Conservation (phyloP, 2,113 vertebrate genomes). For the Takifugu flavidus region DNA sequence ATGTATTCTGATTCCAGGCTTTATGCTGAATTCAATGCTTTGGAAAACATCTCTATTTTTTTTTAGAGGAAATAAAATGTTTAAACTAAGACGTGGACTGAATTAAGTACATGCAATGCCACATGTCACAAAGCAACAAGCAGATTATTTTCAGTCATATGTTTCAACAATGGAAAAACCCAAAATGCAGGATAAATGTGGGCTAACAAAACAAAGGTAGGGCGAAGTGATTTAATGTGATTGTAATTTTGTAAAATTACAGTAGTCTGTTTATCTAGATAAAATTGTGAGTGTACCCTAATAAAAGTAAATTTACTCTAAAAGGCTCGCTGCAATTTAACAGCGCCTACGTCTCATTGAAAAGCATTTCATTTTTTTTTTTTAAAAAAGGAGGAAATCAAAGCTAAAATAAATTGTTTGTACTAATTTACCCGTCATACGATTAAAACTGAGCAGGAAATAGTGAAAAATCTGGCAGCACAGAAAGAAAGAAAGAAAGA, state of each 20-base stretch:
- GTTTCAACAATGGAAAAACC: background rate
- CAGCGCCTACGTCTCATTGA: too few species aligned
- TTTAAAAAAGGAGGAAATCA: background rate
- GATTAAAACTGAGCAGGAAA: background rate
- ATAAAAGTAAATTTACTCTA: too few species aligned
- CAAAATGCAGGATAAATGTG: background rate
- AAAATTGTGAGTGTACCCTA: background rate
- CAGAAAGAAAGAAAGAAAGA: slow-evolving; percentile 22
- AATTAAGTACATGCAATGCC: too few species aligned
- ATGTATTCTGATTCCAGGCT: slow-evolving; percentile 54
- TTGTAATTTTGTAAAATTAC: slow-evolving; percentile 12
- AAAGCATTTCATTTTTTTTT: too few species aligned
- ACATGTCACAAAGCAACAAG: background rate
- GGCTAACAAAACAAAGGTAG: too few species aligned
- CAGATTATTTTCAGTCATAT: background rate
- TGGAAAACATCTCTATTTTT: slow-evolving; percentile 8
- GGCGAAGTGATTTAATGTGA: background rate
- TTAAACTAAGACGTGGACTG: too few species aligned
- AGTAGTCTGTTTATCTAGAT: slow-evolving; percentile 2
- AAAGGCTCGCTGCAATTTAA: too few species aligned
- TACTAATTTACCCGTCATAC: slow-evolving; percentile 9
- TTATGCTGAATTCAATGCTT: slow-evolving; percentile 21
- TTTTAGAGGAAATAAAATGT: slow-evolving; percentile 19
- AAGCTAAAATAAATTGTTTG: slow-evolving; percentile 4
- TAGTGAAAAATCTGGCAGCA: slow-evolving; percentile 15